Conservation (phyloP, 2,113 vertebrate species). For the Thamnaconus septentrionalis region DNA sequence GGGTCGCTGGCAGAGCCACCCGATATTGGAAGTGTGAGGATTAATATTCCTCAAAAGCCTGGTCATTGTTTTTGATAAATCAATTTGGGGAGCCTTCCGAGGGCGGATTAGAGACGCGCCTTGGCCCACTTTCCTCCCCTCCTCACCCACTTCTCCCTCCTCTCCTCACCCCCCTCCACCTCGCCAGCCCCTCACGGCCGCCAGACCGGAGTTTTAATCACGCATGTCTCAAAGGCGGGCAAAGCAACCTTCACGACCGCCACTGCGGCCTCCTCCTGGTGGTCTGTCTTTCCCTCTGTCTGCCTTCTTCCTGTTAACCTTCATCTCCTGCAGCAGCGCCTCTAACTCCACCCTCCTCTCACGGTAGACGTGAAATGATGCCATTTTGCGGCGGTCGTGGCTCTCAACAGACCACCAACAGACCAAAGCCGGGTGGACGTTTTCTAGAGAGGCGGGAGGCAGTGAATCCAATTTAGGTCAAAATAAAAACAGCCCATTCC, state of each 20-base stretch:
- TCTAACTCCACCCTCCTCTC: too few species aligned
- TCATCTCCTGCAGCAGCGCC: slow-evolving; percentile 21
- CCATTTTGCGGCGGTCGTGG: too few species aligned
- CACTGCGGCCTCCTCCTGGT: slow-evolving; percentile 31
- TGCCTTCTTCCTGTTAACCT: slow-evolving; percentile 43
- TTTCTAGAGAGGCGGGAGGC: slow-evolving; percentile 38
- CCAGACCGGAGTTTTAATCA: slow-evolving; percentile 72
- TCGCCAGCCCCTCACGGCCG: slow-evolving; percentile 28
- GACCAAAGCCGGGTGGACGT: slow-evolving; percentile 43
- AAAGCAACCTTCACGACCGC: slow-evolving; percentile 62
- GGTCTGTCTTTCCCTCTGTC: slow-evolving; percentile 44
- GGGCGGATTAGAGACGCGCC: slow-evolving; percentile 69
- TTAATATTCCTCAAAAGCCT: slow-evolving; percentile 78
- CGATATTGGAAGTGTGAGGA: slow-evolving; percentile 74
- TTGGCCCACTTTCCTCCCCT: slow-evolving; percentile 58
- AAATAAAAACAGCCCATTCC: slow-evolving; percentile 3
- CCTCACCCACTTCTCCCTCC: slow-evolving; percentile 10
- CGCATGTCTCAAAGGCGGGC: slow-evolving; percentile 67
- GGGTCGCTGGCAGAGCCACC: slow-evolving; percentile 54
- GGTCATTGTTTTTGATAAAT: slow-evolving; percentile 80
- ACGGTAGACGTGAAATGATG: too few species aligned
- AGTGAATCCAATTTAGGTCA: slow-evolving; percentile 8
- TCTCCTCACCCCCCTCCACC: slow-evolving; percentile 9
- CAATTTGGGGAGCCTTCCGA: slow-evolving; percentile 77
- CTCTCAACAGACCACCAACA: slow-evolving; percentile 7